These are phyloP conservation scores for Phylloscopus whistleri DNA, from an alignment of 2,113 vertebrate genomes.

Conservation along the genomic window DNA sequence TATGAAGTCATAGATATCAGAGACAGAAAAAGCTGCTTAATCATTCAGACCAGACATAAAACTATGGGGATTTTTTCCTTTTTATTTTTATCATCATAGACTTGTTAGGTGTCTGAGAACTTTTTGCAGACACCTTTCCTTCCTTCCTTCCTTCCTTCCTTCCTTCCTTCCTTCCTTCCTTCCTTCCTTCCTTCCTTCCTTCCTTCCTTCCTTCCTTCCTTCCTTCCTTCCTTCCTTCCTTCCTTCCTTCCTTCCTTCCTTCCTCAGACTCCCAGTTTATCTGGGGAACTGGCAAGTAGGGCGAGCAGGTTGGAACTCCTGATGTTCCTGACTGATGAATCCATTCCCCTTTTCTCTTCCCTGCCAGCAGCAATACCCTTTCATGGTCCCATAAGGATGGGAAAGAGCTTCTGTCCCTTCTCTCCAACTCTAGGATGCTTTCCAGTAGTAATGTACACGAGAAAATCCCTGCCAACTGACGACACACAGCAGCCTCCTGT, in stretches of 20 bases:
- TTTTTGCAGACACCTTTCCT: not conserved
- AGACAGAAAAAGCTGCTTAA: not conserved
- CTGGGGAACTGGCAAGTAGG: not conserved
- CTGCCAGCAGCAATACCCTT: fast-evolving
- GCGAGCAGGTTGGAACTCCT: not conserved
- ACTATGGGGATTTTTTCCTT: not conserved
- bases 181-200: not conserved
- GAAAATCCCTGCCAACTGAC: not conserved
- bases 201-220: not conserved
- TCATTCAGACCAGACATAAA: not conserved
- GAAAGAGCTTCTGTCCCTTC: not conserved
- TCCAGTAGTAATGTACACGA: not conserved
- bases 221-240: not conserved
- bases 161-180: not conserved
- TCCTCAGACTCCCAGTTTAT: not conserved
- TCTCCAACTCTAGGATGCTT: not conserved
- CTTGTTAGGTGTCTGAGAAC: not conserved
- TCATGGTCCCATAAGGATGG: not conserved
- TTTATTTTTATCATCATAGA: not conserved
- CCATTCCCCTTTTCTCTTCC: not conserved
- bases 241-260: not conserved
- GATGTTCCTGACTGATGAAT: not conserved
- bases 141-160: not conserved
- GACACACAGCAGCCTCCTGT: not conserved
- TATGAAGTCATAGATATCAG: conserved; percentile 7